Percentiles rank a stretch among this genome's conserved stretches.
phyloP scores from a whole-genome alignment of 2,113 vertebrate species.

The Beaufortia kweichowensis region DNA sequence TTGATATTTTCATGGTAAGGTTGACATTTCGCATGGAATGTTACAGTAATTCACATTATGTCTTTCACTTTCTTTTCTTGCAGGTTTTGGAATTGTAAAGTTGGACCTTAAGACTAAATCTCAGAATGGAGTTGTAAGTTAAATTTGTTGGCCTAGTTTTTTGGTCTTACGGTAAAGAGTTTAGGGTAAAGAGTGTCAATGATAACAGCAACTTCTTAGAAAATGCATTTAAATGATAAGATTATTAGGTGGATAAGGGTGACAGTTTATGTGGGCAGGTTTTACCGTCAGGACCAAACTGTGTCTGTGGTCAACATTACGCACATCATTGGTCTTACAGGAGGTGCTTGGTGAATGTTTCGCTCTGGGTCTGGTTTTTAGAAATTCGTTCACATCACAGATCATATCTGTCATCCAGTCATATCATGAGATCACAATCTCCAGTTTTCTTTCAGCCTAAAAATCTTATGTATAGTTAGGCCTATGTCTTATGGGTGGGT shows the following conservation, averaged over 20 bases:
- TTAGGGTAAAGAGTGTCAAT: not conserved
- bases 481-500: too few species aligned
- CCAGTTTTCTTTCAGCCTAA: too few species aligned
- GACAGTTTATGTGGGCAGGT: not conserved
- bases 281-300: not conserved
- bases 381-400: not conserved
- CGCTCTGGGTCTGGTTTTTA: too few species aligned
- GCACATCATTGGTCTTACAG: not conserved
- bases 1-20: too few species aligned
- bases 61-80: slow-evolving; percentile 42
- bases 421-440: not conserved
- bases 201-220: not conserved
- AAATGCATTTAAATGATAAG: slow-evolving; percentile 9
- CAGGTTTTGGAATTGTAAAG: slow-evolving; percentile 93
- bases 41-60: not conserved
- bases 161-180: too few species aligned
- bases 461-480: too few species aligned
- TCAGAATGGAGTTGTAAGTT: slow-evolving; percentile 92
- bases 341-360: not conserved
- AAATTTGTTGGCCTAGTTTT: not conserved
- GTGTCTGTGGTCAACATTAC: not conserved
- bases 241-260: not conserved
- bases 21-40: too few species aligned
- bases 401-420: not conserved
- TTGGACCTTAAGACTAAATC: slow-evolving; percentile 95